Conservation (phyloP, 2,888 invertebrate species). For the Drosophila limbata region DNA sequence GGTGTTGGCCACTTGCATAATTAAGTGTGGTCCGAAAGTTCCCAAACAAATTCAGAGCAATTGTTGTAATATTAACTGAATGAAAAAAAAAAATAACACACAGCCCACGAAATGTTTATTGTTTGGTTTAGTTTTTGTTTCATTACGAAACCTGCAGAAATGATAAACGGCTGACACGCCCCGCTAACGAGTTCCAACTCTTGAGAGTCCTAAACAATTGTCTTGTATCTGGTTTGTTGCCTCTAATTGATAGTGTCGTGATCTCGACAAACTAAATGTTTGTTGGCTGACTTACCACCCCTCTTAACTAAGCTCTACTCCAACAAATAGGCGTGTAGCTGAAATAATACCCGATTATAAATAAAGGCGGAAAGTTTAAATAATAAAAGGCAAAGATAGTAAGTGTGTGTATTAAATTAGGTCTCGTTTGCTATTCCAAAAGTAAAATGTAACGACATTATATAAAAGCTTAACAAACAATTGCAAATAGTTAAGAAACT, state of each 20-base stretch:
- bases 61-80: slow-evolving; percentile 62
- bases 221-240: slow-evolving; percentile 66
- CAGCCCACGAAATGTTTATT: slow-evolving; percentile 53
- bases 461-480: slow-evolving; percentile 32
- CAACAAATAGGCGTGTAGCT: slow-evolving; percentile 21
- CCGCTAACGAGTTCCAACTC: slow-evolving; percentile 64
- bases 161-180: slow-evolving; percentile 76
- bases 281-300: slow-evolving; percentile 15
- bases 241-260: slow-evolving; percentile 80
- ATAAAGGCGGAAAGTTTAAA: slow-evolving; percentile 50
- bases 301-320: background rate
- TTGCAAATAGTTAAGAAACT: slow-evolving; percentile 26
- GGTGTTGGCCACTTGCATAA: slow-evolving; percentile 72
- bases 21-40: slow-evolving; percentile 66
- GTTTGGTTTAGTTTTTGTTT: slow-evolving; percentile 47
- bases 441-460: slow-evolving; percentile 29
- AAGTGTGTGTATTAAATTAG: slow-evolving; percentile 41
- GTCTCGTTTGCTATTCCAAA: slow-evolving; percentile 26
- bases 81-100: slow-evolving; percentile 20
- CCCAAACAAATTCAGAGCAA: slow-evolving; percentile 71
- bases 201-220: slow-evolving; percentile 70
- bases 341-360: slow-evolving; percentile 33
- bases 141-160: slow-evolving; percentile 67
- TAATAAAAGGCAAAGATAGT: slow-evolving; percentile 18
- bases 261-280: slow-evolving; percentile 56